Base-by-base conservation (phyloP, 2,888 invertebrate species). In the Amphipoea lucens region DNA sequence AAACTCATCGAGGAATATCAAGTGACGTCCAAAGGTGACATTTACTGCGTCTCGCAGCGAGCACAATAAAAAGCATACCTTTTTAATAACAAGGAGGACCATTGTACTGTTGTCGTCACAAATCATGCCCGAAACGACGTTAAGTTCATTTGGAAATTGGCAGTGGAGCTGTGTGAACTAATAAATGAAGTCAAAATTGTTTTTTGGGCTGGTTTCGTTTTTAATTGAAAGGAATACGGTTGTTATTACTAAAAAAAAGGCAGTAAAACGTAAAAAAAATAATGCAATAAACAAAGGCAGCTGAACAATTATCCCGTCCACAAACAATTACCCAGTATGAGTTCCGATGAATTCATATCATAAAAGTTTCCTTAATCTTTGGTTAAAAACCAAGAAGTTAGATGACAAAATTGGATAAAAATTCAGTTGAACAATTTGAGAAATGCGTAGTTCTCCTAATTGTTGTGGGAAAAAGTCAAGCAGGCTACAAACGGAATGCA, bases 121-220 rank as follows among this genome's bases (percentile, higher is more conserved):
- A 90, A 90, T 90, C 90, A 90, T 89, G 78, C 45, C 76, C 70
- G n/a, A 82, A 82, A 87, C 75, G 86, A 79, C 85, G 83, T 80
- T 70, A 74, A 79, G 76, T 71, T 82, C 78, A 84, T 89, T 84
- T 86, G 78, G 65, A 65, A 85, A 84, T 86, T 86, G 82, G 78
- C 82, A 80, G 73, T n/a, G 36, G 70, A 74, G 70, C 69, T 73
- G 76, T 83, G 88, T 78, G 80, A 84, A 86, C 82, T 83, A 76
- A 84, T 85, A 78, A 83, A 74, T 45, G 67, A 14, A 69, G 40
- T 36, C 51, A 54, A 45, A 70, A 66, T 66, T 5, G 54, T 67
- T 79, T 86, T 85, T 76, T 76, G 23, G 67, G 29, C 23, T 54
- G 51, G 40, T 54, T 60, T 36, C 40, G 40, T 54, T 72, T 65